These are phyloP conservation scores for Henricia sp. DNA, from an alignment of 53 echinoderm and acorn worm species.

Conservation along the genomic window DNA sequence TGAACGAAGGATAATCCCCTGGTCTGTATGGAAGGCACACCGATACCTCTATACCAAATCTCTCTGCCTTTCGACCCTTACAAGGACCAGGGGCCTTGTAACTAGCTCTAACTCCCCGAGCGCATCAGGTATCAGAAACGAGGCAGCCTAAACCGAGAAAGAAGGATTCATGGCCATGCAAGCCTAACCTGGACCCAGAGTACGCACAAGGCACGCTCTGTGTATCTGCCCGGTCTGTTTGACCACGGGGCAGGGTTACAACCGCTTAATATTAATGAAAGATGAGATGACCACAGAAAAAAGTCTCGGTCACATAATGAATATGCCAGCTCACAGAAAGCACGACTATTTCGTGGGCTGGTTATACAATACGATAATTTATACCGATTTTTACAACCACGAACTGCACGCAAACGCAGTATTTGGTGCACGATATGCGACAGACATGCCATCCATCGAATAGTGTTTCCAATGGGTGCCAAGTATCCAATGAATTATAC, in stretches of 20 bases:
- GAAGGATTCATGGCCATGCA: slow-evolving; percentile 37
- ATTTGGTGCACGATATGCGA: too few relatives aligned
- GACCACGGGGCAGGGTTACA: slow-evolving; percentile 30
- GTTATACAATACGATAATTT: too few relatives aligned
- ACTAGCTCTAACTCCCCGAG: slow-evolving; percentile 13
- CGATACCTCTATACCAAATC: slow-evolving; percentile 46
- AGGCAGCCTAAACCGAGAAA: neutral
- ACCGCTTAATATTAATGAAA: slow-evolving; percentile 55
- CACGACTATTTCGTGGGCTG: too few relatives aligned
- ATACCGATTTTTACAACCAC: too few relatives aligned
- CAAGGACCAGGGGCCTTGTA: slow-evolving; percentile 16
- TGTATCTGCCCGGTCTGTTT: neutral
- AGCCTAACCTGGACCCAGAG: slow-evolving; percentile 39
- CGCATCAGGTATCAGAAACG: slow-evolving; percentile 43
- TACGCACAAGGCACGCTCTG: neutral
- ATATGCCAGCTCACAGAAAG: slow-evolving; percentile 44
- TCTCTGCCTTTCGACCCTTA: slow-evolving; percentile 37
- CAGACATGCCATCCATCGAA: too few relatives aligned
- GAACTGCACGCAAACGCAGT: too few relatives aligned
- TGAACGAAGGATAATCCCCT: slow-evolving; percentile 39
- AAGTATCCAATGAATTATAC: too few relatives aligned
- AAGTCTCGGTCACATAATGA: slow-evolving; percentile 22
- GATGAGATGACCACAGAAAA: slow-evolving; percentile 24
- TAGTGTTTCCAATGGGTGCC: too few relatives aligned
- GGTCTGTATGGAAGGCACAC: slow-evolving; percentile 38